phyloP scores from a whole-genome alignment of 2,888 invertebrate genomes.

The Archips crataeganus region DNA sequence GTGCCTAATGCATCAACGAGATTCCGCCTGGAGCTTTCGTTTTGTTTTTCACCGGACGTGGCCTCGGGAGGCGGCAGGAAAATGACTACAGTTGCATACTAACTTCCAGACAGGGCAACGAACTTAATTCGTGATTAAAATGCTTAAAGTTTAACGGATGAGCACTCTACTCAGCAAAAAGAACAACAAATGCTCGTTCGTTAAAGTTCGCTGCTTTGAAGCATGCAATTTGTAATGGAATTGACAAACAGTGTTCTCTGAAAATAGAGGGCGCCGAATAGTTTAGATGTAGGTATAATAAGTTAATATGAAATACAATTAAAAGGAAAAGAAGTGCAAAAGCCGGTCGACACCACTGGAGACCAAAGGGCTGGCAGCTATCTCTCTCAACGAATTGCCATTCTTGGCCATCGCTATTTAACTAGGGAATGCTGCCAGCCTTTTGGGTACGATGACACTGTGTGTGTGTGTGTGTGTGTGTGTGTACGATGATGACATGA shows the following conservation, averaged over 20 bases:
- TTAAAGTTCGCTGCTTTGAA: not conserved
- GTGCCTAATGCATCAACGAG: constrained; percentile 5
- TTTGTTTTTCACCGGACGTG: not conserved
- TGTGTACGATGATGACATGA: too few species aligned
- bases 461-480: too few species aligned
- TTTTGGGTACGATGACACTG: too few species aligned
- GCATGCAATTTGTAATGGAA: not conserved
- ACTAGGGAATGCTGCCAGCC: too few species aligned
- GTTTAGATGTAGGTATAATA: too few species aligned
- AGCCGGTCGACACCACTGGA: too few species aligned
- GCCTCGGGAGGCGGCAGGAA: not conserved
- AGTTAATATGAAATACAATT: too few species aligned
- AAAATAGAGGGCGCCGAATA: too few species aligned
- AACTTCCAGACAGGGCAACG: constrained; percentile 7
- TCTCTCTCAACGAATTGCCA: too few species aligned
- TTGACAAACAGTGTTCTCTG: not conserved
- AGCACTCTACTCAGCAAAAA: not conserved
- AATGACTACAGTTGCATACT: not conserved
- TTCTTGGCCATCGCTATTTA: too few species aligned
- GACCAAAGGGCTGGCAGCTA: too few species aligned
- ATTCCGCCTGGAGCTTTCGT: not conserved
- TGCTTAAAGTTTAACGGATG: constrained; percentile 5
- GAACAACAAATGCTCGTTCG: not conserved
- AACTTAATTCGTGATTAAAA: constrained; percentile 13
- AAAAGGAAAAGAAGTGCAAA: too few species aligned